These are phyloP conservation scores for Petrosia ficiformis DNA, from an alignment of 37 sponge, comb jelly and placozoan genomes.

Conservation along the genomic window DNA sequence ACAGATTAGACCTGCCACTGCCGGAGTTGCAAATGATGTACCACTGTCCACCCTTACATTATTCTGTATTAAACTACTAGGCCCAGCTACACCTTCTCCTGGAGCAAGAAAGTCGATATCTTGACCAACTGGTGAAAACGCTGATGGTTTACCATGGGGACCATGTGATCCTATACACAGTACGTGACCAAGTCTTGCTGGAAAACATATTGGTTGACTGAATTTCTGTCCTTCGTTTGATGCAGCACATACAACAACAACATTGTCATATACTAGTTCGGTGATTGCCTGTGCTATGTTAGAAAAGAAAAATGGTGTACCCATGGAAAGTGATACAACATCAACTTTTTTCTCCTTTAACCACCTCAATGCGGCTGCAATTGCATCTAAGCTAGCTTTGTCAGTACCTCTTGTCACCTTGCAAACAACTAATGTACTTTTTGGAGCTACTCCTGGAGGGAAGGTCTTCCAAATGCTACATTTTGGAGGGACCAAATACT, in stretches of 20 bases:
- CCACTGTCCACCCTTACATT: slow-evolving; percentile 42
- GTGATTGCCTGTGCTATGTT: slow-evolving; percentile 5
- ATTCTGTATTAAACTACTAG: not conserved
- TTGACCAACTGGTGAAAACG: slow-evolving; percentile 57
- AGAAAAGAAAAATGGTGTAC: too few relatives aligned
- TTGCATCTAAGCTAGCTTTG: slow-evolving; percentile 20
- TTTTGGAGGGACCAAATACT: not conserved
- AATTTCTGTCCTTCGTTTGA: slow-evolving; percentile 43
- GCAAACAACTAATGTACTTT: slow-evolving; percentile 40
- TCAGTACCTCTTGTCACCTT: slow-evolving; percentile 33
- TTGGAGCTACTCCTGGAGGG: slow-evolving; percentile 47
- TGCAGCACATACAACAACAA: slow-evolving; percentile 54
- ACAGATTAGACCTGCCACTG: slow-evolving; percentile 52
- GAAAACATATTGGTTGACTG: slow-evolving; percentile 40
- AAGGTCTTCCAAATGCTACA: slow-evolving; percentile 2
- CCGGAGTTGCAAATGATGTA: slow-evolving; percentile 58
- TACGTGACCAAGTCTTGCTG: slow-evolving; percentile 56
- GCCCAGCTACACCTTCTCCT: slow-evolving; percentile 43
- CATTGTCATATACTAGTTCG: slow-evolving; percentile 10
- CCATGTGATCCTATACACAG: slow-evolving; percentile 58
- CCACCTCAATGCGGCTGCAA: slow-evolving; percentile 34
- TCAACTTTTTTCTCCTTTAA: slow-evolving; percentile 4
- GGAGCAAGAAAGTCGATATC: slow-evolving; percentile 59
- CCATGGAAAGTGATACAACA: not conserved
- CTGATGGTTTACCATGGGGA: slow-evolving; percentile 47